A percentile compares a stretch with the other conserved stretches of the same genome.
These are phyloP conservation scores for Perognathus longimembris DNA, from an alignment of 2,113 vertebrate genomes.

Conservation along the genomic window DNA sequence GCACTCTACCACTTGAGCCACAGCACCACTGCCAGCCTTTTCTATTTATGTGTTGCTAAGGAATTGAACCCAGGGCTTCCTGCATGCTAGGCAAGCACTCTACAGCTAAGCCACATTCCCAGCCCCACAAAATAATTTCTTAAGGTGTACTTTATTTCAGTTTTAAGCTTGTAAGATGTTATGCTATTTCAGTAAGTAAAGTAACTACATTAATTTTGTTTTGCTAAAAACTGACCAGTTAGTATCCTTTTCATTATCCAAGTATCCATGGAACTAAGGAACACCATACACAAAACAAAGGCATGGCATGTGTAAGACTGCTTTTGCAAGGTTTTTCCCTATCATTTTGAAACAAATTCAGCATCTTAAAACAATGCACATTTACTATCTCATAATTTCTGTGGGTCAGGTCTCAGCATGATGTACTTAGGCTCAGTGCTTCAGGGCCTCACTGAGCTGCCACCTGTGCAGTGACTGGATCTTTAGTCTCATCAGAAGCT, in stretches of 20 bases:
- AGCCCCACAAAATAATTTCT: too few relatives aligned
- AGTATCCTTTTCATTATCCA: conserved; percentile 8
- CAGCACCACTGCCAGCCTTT: too few relatives aligned
- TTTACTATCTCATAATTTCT: conserved; percentile 1
- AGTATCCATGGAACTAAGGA: not conserved
- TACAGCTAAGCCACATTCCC: too few relatives aligned
- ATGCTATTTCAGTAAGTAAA: not conserved
- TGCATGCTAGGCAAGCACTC: too few relatives aligned
- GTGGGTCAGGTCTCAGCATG: not conserved
- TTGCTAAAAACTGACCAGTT: not conserved
- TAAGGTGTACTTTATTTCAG: conserved; percentile 27
- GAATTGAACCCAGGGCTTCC: too few relatives aligned
- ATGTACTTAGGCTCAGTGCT: not conserved
- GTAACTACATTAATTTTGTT: not conserved
- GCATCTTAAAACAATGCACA: not conserved
- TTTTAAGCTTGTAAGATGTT: conserved; percentile 41
- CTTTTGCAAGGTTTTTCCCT: not conserved
- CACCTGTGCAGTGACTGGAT: not conserved
- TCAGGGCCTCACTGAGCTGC: not conserved
- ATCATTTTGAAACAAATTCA: not conserved
- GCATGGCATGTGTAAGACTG: not conserved
- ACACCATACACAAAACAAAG: not conserved
- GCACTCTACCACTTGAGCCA: too few relatives aligned
- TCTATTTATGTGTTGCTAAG: too few relatives aligned
- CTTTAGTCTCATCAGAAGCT: not conserved